A percentile compares a stretch with the other conserved stretches of the same genome.
Conservation (phyloP, 2,113 vertebrate genomes). For the Artemisiospiza belli region DNA sequence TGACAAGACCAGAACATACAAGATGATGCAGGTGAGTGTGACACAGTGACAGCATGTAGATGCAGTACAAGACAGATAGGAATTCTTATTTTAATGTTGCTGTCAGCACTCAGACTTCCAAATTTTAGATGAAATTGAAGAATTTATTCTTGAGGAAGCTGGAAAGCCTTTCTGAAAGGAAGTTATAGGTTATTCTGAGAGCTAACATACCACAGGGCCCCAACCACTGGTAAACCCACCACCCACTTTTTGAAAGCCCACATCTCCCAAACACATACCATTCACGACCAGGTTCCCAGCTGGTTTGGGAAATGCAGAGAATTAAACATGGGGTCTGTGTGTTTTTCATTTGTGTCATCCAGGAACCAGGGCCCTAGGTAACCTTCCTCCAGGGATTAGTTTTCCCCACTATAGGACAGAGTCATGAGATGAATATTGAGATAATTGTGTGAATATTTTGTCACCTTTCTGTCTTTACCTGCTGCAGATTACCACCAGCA, state of each 20-base stretch:
- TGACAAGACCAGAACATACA: not conserved
- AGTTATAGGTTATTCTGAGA: not conserved
- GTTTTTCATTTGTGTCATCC: not conserved
- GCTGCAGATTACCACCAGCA: not conserved
- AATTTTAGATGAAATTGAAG: not conserved
- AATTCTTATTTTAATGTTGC: not conserved
- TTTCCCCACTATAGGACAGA: not conserved
- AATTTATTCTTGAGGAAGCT: not conserved
- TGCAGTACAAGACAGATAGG: not conserved
- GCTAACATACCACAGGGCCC: not conserved
- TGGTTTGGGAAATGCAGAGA: not conserved
- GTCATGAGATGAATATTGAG: not conserved
- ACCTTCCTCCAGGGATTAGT: not conserved
- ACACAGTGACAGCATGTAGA: not conserved
- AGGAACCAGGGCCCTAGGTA: not conserved
- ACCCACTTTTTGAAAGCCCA: not conserved
- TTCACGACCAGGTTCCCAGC: rapidly evolving
- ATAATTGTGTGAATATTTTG: not conserved
- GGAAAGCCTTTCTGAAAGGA: not conserved
- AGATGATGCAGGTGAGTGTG: not conserved
- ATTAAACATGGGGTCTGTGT: rapidly evolving
- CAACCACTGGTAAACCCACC: not conserved
- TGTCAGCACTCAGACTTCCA: not conserved
- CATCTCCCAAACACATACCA: not conserved
- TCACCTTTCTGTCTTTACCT: not conserved